Evolutionary conservation across 2,113 vertebrate genomes (phyloP).

Genomic region (Nannospalax galili): DNA sequence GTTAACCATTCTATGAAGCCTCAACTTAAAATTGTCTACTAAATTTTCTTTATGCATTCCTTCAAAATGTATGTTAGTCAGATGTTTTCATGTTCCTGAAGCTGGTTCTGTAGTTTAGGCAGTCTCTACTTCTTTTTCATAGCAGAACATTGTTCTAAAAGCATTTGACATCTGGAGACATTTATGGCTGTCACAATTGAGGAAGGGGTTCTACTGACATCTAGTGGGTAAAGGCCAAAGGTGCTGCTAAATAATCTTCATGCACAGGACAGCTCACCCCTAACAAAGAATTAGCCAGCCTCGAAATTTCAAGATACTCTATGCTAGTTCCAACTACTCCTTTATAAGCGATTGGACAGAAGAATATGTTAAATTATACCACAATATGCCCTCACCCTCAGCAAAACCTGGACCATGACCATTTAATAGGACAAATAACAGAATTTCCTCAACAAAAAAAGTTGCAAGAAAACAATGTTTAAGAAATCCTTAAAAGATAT

Average conservation of each 20-base stretch:
- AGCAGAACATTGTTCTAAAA: constrained; percentile 15
- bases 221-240: constrained; percentile 63
- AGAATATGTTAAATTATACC: neutral
- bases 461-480: constrained; percentile 38
- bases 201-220: constrained; percentile 68
- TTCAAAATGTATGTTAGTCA: constrained; percentile 93
- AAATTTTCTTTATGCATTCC: constrained; percentile 91
- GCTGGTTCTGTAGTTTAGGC: neutral
- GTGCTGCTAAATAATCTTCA: neutral
- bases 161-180: neutral
- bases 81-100: constrained; percentile 94
- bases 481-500: constrained; percentile 32
- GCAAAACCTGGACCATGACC: constrained; percentile 38
- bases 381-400: neutral
- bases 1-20: constrained; percentile 89
- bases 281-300: neutral
- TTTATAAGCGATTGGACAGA: constrained; percentile 8
- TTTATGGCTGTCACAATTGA: constrained; percentile 15
- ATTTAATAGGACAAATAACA: constrained; percentile 46
- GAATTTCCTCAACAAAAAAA: constrained; percentile 46
- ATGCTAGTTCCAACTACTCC: constrained; percentile 1
- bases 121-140: neutral
- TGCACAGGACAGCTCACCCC: neutral
- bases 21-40: constrained; percentile 90
- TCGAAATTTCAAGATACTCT: neutral